Evolutionary conservation across 2,113 vertebrate genomes (phyloP), one percentile per base, ranked within the genome.

Genomic region (Picathartes gymnocephalus): DNA sequence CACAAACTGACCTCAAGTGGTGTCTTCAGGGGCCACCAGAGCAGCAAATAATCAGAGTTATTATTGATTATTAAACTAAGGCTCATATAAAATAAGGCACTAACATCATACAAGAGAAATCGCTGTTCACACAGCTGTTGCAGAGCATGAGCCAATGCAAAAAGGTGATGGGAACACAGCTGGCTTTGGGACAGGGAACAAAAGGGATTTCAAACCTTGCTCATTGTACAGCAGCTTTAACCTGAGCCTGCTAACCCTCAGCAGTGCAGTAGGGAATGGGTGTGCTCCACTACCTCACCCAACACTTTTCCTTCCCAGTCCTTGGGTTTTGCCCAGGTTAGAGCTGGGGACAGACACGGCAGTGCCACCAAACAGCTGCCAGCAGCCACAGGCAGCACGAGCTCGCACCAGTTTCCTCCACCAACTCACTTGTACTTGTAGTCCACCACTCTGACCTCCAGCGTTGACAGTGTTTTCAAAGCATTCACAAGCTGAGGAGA

Each of bases 361-460:
- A 10, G 9, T 39, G 39, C 39, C 39, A 10, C 39, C 39, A 39
- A 39, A 39, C 39, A 56, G 83, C 44, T 78, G n/a, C 8, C 51
- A 65, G 35, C 80, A 83, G 60, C 25, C 56, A 70, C 5, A 64
- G 65, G 53, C 81, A 95, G 47, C 27, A 42, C 2, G 0, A 68
- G 57, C 45, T 47, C 61, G 39, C 27, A 30, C 1, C 27, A 28
- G 7, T 3, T 30, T 64, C 54, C 64, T 83, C 39, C 62, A 30
- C 9, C 33, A 24, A 50, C 66, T 88, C 68, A 99, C 99, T 97
- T 99, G 97, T 99, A 99, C 95, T 99, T 99, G 98, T 99, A 99
- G 98, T 99, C 99, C 86, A 99, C 99, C 88, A 99, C 98, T 81
- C 25, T 98, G 96, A 99, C 99, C 93, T 99, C 98, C 97, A 99